Conservation (phyloP, 2,113 vertebrate species). For the Chlorodrepanis virens region DNA sequence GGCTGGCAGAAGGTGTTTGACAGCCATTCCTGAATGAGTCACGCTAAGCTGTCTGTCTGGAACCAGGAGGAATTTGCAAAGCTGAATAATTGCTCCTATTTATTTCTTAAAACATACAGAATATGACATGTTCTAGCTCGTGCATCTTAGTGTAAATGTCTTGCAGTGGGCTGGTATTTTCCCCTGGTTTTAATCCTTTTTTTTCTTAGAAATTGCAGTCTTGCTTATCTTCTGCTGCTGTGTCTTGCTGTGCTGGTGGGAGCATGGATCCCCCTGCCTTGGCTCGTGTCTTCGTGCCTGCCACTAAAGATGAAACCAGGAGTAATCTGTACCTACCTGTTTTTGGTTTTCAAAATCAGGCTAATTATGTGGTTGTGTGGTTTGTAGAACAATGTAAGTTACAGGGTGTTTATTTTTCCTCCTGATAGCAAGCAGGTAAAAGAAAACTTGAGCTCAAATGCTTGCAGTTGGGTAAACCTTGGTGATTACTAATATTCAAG, state of each 20-base stretch:
- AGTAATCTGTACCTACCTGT: background rate
- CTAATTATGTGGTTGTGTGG: background rate
- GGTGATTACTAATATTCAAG: background rate
- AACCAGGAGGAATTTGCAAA: conserved; percentile 6
- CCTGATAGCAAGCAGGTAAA: background rate
- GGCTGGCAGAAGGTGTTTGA: conserved; percentile 7
- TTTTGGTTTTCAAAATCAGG: background rate
- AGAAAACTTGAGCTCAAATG: background rate
- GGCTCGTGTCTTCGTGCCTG: background rate
- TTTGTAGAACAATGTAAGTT: background rate
- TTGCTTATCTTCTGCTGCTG: background rate
- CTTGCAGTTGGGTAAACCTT: background rate
- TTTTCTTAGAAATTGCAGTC: background rate
- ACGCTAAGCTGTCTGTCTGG: background rate
- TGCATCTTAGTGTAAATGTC: background rate
- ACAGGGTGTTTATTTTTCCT: background rate
- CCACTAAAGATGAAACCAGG: background rate
- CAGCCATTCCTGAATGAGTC: background rate
- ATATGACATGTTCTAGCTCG: background rate
- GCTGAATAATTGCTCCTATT: conserved; percentile 31
- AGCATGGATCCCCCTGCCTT: background rate
- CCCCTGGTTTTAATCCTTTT: background rate
- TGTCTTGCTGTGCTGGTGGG: background rate
- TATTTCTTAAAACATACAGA: conserved; percentile 10
- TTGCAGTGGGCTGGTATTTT: conserved; percentile 5